These are phyloP conservation scores for Ranitomeya variabilis DNA, from an alignment of 2,113 vertebrate genomes.

Conservation along the genomic window DNA sequence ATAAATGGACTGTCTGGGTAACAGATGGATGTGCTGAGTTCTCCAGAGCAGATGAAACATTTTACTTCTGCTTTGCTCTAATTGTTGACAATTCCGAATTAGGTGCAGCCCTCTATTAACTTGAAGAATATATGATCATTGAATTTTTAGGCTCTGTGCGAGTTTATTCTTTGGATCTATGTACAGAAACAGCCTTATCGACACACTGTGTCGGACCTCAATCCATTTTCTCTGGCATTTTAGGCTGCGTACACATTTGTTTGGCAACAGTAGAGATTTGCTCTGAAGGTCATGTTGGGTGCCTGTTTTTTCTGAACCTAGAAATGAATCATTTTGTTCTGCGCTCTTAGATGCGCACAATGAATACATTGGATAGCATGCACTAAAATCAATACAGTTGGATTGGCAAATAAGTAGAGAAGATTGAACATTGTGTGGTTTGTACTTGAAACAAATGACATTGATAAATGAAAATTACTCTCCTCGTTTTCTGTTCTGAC, in stretches of 20 bases:
- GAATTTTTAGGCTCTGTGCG: background rate
- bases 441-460: slow-evolving; percentile 47
- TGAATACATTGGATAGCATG: background rate
- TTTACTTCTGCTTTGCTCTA: background rate
- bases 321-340: slow-evolving; percentile 4
- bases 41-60: background rate
- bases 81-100: background rate
- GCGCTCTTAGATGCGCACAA: background rate
- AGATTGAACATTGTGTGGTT: slow-evolving; percentile 16
- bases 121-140: no score
- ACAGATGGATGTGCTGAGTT: background rate
- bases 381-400: slow-evolving; percentile 28
- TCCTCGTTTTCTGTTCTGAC: slow-evolving; percentile 4
- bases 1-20: background rate
- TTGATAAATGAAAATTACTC: slow-evolving; percentile 47
- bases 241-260: background rate
- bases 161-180: background rate
- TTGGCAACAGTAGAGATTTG: background rate
- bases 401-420: slow-evolving; percentile 9
- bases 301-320: background rate
- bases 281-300: background rate
- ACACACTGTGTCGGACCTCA: background rate
- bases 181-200: background rate
- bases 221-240: background rate
- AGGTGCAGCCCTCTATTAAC: background rate